Evolutionary conservation across 53 echinoderm and acorn worm species (phyloP).

Genomic region (Henricia sp.): DNA sequence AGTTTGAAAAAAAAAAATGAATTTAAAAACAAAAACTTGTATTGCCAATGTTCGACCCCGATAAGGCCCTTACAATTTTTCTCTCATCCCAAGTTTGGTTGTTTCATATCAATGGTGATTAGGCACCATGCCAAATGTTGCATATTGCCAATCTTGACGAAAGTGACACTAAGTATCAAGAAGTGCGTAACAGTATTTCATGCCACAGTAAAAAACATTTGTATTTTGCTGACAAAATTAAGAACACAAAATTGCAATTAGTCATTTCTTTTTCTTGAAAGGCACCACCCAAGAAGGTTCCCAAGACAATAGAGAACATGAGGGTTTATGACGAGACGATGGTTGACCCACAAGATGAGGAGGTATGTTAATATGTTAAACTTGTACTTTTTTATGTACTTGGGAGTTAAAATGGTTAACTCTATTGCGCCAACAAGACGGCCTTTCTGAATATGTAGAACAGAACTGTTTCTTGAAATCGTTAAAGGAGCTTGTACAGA

Average conservation of each 20-base stretch:
- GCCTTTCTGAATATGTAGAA: too few relatives aligned
- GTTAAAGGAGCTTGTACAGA: too few relatives aligned
- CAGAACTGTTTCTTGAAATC: too few relatives aligned
- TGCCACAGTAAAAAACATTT: not conserved
- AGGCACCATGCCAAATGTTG: too few relatives aligned
- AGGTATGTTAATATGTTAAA: slow-evolving; percentile 59
- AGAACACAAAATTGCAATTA: not conserved
- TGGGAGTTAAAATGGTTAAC: too few relatives aligned
- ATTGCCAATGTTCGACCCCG: not conserved
- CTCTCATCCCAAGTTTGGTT: too few relatives aligned
- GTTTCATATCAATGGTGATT: too few relatives aligned
- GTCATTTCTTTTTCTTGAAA: slow-evolving; percentile 11
- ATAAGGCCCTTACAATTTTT: not conserved
- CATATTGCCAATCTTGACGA: not conserved
- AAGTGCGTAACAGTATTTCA: not conserved
- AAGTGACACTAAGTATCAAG: not conserved
- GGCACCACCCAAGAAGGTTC: slow-evolving; percentile 88
- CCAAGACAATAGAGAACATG: slow-evolving; percentile 96
- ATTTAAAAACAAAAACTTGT: too few relatives aligned
- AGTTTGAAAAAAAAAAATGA: too few relatives aligned
- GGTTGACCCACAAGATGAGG: slow-evolving; percentile 93
- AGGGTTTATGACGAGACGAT: slow-evolving; percentile 96
- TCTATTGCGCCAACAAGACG: too few relatives aligned
- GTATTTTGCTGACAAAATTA: not conserved
- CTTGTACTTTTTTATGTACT: not conserved